Percentiles rank a stretch among this genome's conserved stretches.
phyloP scores from a whole-genome alignment of 2,113 vertebrate species.

The Seriola rivoliana region DNA sequence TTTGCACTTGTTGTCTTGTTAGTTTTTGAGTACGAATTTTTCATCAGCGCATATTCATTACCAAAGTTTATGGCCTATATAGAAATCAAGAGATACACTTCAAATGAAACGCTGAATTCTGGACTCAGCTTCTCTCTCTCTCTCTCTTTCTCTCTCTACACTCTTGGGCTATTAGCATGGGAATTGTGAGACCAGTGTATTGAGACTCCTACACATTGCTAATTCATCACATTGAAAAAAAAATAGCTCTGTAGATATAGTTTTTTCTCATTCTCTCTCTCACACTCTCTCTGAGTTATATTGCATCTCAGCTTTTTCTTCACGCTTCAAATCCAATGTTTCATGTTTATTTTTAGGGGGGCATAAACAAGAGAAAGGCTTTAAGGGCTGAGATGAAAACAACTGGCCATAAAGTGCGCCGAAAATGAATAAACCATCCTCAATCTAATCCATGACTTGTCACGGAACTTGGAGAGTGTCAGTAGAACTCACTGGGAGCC shows the following conservation, averaged over 20 bases:
- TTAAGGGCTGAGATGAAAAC: constrained; percentile 76
- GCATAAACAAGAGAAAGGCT: constrained; percentile 77
- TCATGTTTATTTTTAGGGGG: constrained; percentile 81
- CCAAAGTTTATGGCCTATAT: constrained; percentile 57
- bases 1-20: constrained; percentile 46
- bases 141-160: constrained; percentile 42
- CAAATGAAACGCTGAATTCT: constrained; percentile 62
- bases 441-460: constrained; percentile 75
- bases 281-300: constrained; percentile 62
- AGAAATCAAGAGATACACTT: constrained; percentile 58
- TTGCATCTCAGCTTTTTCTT: constrained; percentile 73
- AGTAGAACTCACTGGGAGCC: constrained; percentile 68
- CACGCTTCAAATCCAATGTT: constrained; percentile 79
- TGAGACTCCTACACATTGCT: constrained; percentile 75
- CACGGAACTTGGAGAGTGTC: constrained; percentile 75
- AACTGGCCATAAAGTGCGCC: constrained; percentile 73
- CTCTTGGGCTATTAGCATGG: constrained; percentile 63
- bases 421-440: constrained; percentile 81
- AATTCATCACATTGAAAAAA: constrained; percentile 73
- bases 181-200: constrained; percentile 67
- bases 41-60: constrained; percentile 59
- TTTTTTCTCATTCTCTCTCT: constrained; percentile 23
- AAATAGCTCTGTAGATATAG: constrained; percentile 44
- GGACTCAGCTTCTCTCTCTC: constrained; percentile 48
- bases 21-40: constrained; percentile 55